A percentile compares a stretch with the other conserved stretches of the same genome.
Conservation (phyloP, 2,888 invertebrate species). For the Cosmorhoe ocellata region DNA sequence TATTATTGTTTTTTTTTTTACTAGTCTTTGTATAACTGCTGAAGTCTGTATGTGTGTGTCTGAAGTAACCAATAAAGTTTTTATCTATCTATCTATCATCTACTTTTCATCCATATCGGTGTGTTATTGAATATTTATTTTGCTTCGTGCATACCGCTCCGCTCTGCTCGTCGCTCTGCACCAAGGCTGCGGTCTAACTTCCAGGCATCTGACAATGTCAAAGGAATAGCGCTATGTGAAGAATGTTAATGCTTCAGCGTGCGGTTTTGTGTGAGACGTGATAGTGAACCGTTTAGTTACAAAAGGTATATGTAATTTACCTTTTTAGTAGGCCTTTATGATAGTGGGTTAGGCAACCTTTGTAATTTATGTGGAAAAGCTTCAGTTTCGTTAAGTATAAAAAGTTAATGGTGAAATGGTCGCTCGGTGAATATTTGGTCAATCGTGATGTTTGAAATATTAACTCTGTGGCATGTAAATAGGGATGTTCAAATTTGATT, state of each 20-base stretch:
- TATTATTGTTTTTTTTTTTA: too few species aligned
- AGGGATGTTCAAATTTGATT: too few species aligned
- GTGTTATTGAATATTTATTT: too few species aligned
- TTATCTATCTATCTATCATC: too few species aligned
- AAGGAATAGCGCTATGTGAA: constrained; percentile 44
- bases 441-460: too few species aligned
- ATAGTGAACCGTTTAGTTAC: constrained; percentile 28
- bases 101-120: too few species aligned
- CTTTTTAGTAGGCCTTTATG: constrained; percentile 14
- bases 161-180: constrained; percentile 4
- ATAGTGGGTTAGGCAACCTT: not conserved
- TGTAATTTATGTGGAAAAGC: constrained; percentile 1
- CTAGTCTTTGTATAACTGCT: too few species aligned
- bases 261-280: constrained; percentile 35
- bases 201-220: constrained; percentile 50
- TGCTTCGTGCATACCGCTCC: not conserved
- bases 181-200: constrained; percentile 27
- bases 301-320: constrained; percentile 26
- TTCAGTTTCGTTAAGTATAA: not conserved
- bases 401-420: not conserved
- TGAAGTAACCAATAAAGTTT: too few species aligned
- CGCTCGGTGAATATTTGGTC: too few species aligned
- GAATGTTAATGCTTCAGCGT: constrained; percentile 41
- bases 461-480: too few species aligned
- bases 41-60: too few species aligned